Conservation (phyloP, 2,888 invertebrate genomes). For the Linhomoeus sp. region DNA sequence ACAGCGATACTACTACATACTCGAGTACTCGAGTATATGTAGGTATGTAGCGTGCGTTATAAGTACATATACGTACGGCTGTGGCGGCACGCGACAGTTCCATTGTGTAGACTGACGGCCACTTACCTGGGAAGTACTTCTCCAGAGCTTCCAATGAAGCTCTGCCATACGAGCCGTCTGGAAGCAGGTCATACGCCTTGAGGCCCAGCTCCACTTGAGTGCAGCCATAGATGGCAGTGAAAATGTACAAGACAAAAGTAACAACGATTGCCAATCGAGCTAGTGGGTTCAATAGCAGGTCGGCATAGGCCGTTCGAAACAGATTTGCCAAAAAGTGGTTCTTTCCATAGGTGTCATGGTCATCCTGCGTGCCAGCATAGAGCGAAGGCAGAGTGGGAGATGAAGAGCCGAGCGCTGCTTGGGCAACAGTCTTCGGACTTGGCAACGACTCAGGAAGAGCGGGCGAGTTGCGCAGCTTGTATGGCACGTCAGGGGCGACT, state of each 20-base stretch:
- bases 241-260: slow-evolving; percentile 53
- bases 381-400: too few relatives aligned
- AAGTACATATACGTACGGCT: too few relatives aligned
- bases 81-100: too few relatives aligned
- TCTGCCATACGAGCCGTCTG: slow-evolving; percentile 74
- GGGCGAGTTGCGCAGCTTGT: too few relatives aligned
- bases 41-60: too few relatives aligned
- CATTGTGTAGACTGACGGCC: neutral
- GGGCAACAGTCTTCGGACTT: too few relatives aligned
- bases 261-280: slow-evolving; percentile 38
- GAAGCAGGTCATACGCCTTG: slow-evolving; percentile 65
- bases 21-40: too few relatives aligned
- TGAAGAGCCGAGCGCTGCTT: too few relatives aligned
- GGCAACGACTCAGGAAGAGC: too few relatives aligned
- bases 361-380: neutral
- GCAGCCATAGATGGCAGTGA: slow-evolving; percentile 62
- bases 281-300: slow-evolving; percentile 17
- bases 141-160: slow-evolving; percentile 76
- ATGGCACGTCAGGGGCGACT: neutral
- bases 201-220: slow-evolving; percentile 72
- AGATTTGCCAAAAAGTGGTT: slow-evolving; percentile 35
- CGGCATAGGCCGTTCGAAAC: slow-evolving; percentile 20
- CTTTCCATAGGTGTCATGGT: slow-evolving; percentile 21
- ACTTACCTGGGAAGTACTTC: slow-evolving; percentile 65
- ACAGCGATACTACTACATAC: too few relatives aligned